A percentile compares a stretch with the other conserved stretches of the same genome.
phyloP scores from a whole-genome alignment of 2,888 invertebrate genomes.

The Hololepta plana region DNA sequence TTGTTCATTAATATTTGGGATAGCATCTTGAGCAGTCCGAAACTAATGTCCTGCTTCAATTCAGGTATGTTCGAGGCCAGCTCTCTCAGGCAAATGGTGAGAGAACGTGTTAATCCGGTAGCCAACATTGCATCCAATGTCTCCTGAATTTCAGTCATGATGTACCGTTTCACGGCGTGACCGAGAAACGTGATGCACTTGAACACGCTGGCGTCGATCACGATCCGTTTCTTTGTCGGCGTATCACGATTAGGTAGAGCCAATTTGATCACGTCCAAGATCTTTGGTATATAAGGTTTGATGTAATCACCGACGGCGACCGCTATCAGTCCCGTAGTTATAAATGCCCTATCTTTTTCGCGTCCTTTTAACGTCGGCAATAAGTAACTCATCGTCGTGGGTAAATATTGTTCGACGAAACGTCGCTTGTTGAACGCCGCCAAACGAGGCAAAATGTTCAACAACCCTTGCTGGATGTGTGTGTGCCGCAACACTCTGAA shows the following conservation, averaged over 20 bases:
- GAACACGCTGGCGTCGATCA: constrained; percentile 78
- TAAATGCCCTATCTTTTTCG: constrained; percentile 75
- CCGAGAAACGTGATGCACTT: constrained; percentile 84
- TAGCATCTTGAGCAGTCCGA: constrained; percentile 80
- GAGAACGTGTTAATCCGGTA: constrained; percentile 74
- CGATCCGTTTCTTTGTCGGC: constrained; percentile 53
- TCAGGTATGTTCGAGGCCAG: constrained; percentile 74
- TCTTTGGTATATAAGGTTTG: constrained; percentile 57
- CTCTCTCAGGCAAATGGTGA: constrained; percentile 83
- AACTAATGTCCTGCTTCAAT: constrained; percentile 78
- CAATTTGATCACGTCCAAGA: constrained; percentile 47
- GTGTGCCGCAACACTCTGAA: constrained; percentile 50
- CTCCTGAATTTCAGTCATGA: constrained; percentile 61
- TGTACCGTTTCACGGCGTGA: constrained; percentile 55
- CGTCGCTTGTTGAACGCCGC: constrained; percentile 80
- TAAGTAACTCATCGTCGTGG: constrained; percentile 58
- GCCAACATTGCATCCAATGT: constrained; percentile 84
- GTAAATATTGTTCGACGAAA: constrained; percentile 60
- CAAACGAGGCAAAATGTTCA: constrained; percentile 74
- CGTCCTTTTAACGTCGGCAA: constrained; percentile 57
- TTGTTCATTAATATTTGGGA: constrained; percentile 82
- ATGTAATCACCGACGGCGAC: constrained; percentile 75
- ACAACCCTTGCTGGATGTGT: constrained; percentile 72
- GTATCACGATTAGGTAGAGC: constrained; percentile 51
- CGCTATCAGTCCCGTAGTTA: constrained; percentile 77